A percentile compares a stretch with the other conserved stretches of the same genome.
phyloP scores from a whole-genome alignment of 2,797 vertebrate genomes.

The Sebastiscus tertius region DNA sequence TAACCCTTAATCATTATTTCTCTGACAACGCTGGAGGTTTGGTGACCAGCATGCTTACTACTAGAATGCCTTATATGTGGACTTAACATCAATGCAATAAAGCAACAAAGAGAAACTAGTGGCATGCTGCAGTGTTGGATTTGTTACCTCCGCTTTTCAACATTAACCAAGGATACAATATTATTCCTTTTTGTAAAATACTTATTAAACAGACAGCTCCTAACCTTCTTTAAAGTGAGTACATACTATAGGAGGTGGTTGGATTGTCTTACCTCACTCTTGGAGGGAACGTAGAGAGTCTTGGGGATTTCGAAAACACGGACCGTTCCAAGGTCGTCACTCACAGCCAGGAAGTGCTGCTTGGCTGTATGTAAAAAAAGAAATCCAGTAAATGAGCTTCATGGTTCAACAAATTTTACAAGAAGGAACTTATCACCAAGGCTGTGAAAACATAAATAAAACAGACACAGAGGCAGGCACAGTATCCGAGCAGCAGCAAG shows the following conservation, averaged over 20 bases:
- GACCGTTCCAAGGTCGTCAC: constrained; percentile 87
- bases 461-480: not conserved
- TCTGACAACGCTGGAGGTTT: not conserved
- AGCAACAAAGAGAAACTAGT: not conserved
- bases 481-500: not conserved
- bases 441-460: not conserved
- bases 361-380: constrained; percentile 79
- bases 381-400: not conserved
- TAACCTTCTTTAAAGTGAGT: not conserved
- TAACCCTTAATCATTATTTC: not conserved
- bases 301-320: constrained; percentile 90
- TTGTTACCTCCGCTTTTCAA: not conserved
- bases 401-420: not conserved
- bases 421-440: not conserved
- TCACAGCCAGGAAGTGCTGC: constrained; percentile 90
- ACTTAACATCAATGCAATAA: not conserved
- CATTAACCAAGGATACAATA: not conserved
- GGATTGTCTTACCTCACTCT: constrained; percentile 85
- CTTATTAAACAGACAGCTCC: not conserved
- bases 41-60: not conserved
- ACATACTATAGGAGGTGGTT: not conserved
- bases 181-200: not conserved
- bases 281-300: constrained; percentile 76
- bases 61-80: not conserved
- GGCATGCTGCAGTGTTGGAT: not conserved